These are phyloP conservation scores for Okamejei kenojei DNA, from an alignment of 2,797 vertebrate species.

Conservation along the genomic window DNA sequence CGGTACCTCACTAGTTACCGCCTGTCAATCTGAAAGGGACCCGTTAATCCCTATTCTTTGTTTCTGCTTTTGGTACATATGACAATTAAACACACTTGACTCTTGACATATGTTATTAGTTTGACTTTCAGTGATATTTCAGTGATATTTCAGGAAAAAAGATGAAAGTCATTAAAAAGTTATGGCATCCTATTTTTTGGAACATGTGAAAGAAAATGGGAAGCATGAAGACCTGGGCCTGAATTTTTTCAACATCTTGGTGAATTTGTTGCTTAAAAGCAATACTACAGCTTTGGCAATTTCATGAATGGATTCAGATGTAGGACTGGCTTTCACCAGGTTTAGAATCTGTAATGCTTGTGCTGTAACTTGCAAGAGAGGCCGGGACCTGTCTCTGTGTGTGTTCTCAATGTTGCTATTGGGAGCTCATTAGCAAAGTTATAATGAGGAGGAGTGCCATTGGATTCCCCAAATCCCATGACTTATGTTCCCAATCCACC, in stretches of 20 bases:
- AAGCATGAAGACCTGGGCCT: not conserved
- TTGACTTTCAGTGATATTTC: not conserved
- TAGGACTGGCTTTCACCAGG: not conserved
- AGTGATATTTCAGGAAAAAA: not conserved
- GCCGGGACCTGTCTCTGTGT: not conserved
- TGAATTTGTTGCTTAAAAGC: not conserved
- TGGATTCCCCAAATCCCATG: conserved; percentile 24
- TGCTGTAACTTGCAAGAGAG: not conserved
- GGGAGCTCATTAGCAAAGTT: conserved; percentile 34
- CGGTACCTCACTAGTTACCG: too few relatives aligned
- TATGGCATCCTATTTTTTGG: not conserved
- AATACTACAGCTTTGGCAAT: not conserved
- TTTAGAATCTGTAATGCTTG: not conserved
- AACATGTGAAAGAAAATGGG: too few relatives aligned
- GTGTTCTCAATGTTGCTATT: not conserved
- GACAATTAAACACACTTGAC: not conserved
- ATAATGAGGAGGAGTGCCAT: conserved; percentile 27
- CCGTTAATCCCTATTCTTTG: too few relatives aligned
- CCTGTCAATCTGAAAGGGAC: too few relatives aligned
- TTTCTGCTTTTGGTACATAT: too few relatives aligned
- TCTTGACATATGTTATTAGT: not conserved
- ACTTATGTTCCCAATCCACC: not conserved
- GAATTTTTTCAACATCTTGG: not conserved
- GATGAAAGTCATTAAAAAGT: not conserved
- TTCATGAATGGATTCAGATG: too few relatives aligned